Evolutionary conservation across 1,140 invertebrate species (phyloP).

Genomic region (Megathymus violae): DNA sequence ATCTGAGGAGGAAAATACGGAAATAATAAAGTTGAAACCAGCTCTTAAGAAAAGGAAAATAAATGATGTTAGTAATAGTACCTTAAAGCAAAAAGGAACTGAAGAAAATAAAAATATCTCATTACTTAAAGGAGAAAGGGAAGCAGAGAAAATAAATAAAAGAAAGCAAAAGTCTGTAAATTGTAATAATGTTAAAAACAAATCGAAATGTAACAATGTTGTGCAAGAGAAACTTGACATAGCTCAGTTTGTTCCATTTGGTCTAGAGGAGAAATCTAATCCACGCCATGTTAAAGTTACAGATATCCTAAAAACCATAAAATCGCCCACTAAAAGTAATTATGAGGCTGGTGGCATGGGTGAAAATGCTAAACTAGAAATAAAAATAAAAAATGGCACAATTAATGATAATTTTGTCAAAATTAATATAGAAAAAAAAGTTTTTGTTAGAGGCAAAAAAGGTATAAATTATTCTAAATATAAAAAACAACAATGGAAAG

Average conservation of each 20-base stretch:
- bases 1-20: slow-evolving; percentile 84
- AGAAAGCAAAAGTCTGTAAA: slow-evolving; percentile 32
- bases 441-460: slow-evolving; percentile 92
- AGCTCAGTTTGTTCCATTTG: slow-evolving; percentile 70
- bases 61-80: slow-evolving; percentile 9
- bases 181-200: slow-evolving; percentile 30
- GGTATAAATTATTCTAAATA: slow-evolving; percentile 91
- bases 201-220: slow-evolving; percentile 36
- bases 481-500: slow-evolving; percentile 94
- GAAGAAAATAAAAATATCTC: slow-evolving; percentile 14
- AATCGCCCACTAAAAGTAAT: slow-evolving; percentile 38
- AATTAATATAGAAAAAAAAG: slow-evolving; percentile 96
- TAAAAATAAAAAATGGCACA: slow-evolving; percentile 88
- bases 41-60: slow-evolving; percentile 79
- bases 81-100: slow-evolving; percentile 1
- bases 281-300: slow-evolving; percentile 61
- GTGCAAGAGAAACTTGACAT: slow-evolving; percentile 59
- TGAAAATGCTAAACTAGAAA: slow-evolving; percentile 76
- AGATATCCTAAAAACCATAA: slow-evolving; percentile 55
- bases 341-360: slow-evolving; percentile 21
- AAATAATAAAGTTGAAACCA: slow-evolving; percentile 69
- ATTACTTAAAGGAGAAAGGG: slow-evolving; percentile 22
- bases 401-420: slow-evolving; percentile 95
- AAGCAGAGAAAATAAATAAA: slow-evolving; percentile 34
- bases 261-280: slow-evolving; percentile 58